phyloP scores from a whole-genome alignment of 2,113 vertebrate genomes.

The Cichladusa arquata region DNA sequence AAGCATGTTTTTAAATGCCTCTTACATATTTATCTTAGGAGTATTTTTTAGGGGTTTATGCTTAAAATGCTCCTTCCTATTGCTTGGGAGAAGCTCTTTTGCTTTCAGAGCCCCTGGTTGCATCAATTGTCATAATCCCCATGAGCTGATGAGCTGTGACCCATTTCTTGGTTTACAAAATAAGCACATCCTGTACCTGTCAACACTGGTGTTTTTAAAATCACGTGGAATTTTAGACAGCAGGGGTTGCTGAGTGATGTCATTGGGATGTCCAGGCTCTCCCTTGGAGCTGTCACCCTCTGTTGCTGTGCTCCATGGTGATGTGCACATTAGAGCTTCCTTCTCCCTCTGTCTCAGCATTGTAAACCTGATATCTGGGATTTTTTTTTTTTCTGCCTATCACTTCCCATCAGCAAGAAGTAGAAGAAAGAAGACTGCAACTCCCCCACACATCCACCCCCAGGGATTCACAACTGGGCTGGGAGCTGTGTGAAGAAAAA shows the following conservation, averaged over 20 bases:
- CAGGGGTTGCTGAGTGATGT: background rate
- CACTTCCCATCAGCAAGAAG: background rate
- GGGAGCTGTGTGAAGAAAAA: background rate
- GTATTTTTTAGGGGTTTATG: background rate
- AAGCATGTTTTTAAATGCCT: background rate
- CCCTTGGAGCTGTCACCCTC: background rate
- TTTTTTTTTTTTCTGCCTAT: background rate
- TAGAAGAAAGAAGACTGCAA: background rate
- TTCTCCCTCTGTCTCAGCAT: background rate
- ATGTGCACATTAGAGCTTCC: background rate
- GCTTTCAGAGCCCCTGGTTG: background rate
- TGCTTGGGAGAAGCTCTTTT: background rate
- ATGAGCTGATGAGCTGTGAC: background rate
- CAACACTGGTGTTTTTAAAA: background rate
- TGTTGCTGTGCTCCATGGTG: background rate
- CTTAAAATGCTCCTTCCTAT: background rate
- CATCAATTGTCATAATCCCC: background rate
- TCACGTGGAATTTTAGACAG: background rate
- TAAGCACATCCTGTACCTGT: background rate
- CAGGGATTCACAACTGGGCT: constrained; percentile 25
- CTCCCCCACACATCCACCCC: constrained; percentile 2
- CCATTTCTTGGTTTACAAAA: background rate
- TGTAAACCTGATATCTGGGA: background rate
- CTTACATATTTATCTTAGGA: background rate
- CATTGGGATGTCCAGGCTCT: background rate